These are phyloP conservation scores for Agrotis segetum DNA, from an alignment of 2,888 invertebrate genomes.

Conservation along the genomic window DNA sequence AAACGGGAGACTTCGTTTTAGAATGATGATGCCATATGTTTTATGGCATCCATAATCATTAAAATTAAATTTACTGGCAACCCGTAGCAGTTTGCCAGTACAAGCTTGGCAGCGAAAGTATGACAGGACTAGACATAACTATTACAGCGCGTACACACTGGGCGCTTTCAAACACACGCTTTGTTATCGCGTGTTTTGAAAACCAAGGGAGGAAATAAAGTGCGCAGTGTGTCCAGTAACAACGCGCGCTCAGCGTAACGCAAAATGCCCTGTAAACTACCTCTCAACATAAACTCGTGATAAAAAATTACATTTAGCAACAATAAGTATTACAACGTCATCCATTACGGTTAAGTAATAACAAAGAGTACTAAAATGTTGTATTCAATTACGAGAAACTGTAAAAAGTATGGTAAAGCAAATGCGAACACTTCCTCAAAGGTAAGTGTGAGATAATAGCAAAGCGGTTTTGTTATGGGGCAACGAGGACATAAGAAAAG, in stretches of 20 bases:
- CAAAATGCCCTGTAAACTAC: too few relatives aligned
- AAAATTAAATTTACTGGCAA: too few relatives aligned
- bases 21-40: conserved; percentile 25
- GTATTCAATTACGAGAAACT: conserved; percentile 1
- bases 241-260: too few relatives aligned
- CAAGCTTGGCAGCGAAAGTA: conserved; percentile 49
- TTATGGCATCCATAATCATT: too few relatives aligned
- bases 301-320: conserved; percentile 51
- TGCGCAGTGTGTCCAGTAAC: too few relatives aligned
- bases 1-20: conserved; percentile 61
- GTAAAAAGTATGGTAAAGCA: conserved; percentile 19
- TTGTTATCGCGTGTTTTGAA: too few relatives aligned
- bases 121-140: conserved; percentile 64
- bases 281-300: conserved; percentile 31
- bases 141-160: conserved; percentile 4
- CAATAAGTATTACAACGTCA: conserved; percentile 29
- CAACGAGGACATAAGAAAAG: conserved; percentile 31
- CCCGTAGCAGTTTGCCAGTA: conserved; percentile 45
- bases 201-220: too few relatives aligned
- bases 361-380: conserved; percentile 19
- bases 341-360: conserved; percentile 14
- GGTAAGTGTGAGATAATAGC: conserved; percentile 16
- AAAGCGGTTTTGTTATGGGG: conserved; percentile 38
- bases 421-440: conserved; percentile 46
- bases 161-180: too few relatives aligned